Evolutionary conservation across 1,140 invertebrate species (phyloP), one percentile per base, ranked within the genome.

Genomic region (Dreissena polymorpha): DNA sequence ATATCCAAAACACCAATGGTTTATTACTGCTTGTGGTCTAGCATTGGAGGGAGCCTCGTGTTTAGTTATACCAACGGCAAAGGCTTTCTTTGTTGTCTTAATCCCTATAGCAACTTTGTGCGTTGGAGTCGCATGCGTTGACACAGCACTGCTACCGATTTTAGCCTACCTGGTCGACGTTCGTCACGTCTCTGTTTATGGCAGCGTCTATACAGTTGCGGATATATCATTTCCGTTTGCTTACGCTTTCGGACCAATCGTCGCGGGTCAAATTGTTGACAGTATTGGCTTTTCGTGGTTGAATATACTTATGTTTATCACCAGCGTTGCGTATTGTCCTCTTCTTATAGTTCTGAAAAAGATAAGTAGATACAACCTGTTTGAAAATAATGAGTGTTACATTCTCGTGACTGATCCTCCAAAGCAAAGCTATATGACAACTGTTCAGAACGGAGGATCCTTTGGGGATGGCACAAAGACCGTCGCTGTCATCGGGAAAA

Each of bases 181-280:
- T 0, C 95, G 98, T 96, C n/a, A 99, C 89, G 98, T 99, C 0
- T 99, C 98, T 0, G 98, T 99, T 0, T 99, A 99, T 89, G 99
- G 99, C 14, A 99, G 97, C 87, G 99, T 99, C 83, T 99, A 99
- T 92, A 99, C 99, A 60, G 99, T 99, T 75, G 99, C 99, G 21
- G 99, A 99, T 90, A 99, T 99, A 88, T 99, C 98, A 0, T 99
- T 99, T 92, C 99, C 98, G 16, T 94, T 99, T 64, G 99, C 99
- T 0, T 99, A 99, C 91, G 99, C 99, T 0, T 95, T 99, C 39
- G 99, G 99, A 0, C 99, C 99, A 0, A 98, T 99, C 53, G 98
- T 99, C 51, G 99, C 99, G 1, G 99, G 98, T 8, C 96, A 97
- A 63, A 96, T 99, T 0, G 98, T 99, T 0, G 96, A 98, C 91